Conservation (phyloP, 2,113 vertebrate genomes). For the Ivindomyrus marchei region DNA sequence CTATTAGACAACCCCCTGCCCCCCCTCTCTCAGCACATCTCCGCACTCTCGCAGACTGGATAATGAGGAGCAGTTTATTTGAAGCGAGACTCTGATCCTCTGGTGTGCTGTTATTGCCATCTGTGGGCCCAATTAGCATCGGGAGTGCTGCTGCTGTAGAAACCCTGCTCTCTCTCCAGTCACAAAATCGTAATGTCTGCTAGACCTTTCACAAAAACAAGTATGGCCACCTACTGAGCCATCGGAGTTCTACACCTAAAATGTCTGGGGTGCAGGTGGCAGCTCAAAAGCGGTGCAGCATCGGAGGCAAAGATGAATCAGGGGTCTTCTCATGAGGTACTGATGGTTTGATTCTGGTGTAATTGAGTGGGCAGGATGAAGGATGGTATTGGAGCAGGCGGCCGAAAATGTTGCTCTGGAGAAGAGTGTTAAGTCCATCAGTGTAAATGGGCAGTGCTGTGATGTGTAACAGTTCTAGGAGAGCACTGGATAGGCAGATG, state of each 20-base stretch:
- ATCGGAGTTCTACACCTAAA: not conserved
- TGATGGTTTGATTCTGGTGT: not conserved
- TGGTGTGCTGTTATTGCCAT: not conserved
- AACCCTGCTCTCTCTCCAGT: not conserved
- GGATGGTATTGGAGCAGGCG: not conserved
- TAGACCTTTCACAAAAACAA: not conserved
- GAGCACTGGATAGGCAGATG: not conserved
- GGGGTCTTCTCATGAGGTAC: not conserved
- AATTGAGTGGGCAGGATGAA: not conserved
- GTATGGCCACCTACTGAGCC: not conserved
- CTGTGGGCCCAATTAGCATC: slow-evolving; percentile 2
- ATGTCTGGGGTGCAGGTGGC: not conserved
- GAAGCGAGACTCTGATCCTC: not conserved
- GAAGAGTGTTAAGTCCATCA: not conserved
- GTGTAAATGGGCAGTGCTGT: not conserved
- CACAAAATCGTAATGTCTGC: not conserved
- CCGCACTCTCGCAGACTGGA: not conserved
- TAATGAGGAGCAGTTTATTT: slow-evolving; percentile 13
- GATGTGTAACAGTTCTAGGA: not conserved
- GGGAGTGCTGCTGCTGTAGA: not conserved
- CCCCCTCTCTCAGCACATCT: not conserved
- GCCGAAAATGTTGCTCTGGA: not conserved
- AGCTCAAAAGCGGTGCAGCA: not conserved
- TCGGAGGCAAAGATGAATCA: not conserved
- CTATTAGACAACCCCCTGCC: not conserved